These are phyloP conservation scores for Tamandua tetradactyla DNA, from an alignment of 2,797 vertebrate genomes.

Conservation along the genomic window DNA sequence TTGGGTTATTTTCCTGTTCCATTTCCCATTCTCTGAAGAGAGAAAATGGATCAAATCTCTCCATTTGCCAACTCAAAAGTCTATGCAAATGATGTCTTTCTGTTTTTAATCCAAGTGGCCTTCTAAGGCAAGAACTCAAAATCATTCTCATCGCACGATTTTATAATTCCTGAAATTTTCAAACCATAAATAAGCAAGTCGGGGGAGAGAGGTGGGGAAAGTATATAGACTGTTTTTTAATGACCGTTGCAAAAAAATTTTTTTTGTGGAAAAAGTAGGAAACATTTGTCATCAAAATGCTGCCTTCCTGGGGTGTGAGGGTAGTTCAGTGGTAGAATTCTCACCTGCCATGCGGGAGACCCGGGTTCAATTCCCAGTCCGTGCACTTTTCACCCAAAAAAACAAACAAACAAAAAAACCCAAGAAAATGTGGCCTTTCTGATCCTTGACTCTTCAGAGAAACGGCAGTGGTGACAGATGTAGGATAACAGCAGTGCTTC, in stretches of 20 bases:
- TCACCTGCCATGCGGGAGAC: too few species aligned
- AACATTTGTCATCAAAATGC: background rate
- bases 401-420: too few species aligned
- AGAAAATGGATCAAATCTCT: conserved; percentile 32
- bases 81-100: conserved; percentile 24
- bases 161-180: conserved; percentile 46
- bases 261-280: conserved; percentile 10
- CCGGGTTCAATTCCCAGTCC: too few species aligned
- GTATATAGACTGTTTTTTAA: conserved; percentile 8
- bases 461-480: background rate
- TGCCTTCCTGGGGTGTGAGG: too few species aligned
- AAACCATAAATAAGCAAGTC: conserved; percentile 51
- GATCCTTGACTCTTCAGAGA: background rate
- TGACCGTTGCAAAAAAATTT: background rate
- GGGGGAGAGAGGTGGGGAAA: background rate
- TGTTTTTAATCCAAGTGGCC: conserved; percentile 36
- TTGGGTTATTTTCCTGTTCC: background rate
- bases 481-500: background rate
- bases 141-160: background rate
- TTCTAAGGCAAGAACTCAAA: conserved; percentile 6
- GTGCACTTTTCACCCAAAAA: too few species aligned
- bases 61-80: conserved; percentile 19
- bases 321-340: too few species aligned
- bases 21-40: conserved; percentile 2
- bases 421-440: background rate